phyloP scores from a whole-genome alignment of 1,140 invertebrate species.

The Aleiodes sp. region DNA sequence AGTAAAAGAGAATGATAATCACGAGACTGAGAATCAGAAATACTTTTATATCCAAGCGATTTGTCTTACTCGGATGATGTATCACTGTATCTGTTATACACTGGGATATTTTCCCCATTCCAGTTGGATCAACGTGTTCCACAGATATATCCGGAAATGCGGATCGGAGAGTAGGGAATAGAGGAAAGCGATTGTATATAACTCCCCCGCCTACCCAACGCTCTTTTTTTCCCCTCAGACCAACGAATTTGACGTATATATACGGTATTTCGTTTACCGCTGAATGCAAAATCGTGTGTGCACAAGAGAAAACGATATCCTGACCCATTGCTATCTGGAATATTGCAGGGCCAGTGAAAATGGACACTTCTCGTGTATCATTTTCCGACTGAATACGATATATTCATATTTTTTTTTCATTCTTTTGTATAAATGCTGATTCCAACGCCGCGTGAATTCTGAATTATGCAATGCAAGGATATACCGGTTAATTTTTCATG shows the following conservation, averaged over 20 bases:
- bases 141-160: neutral
- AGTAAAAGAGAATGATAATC: too few relatives aligned
- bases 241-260: neutral
- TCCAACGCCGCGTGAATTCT: too few relatives aligned
- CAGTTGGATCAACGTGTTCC: neutral
- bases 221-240: neutral
- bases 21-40: too few relatives aligned
- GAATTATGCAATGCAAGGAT: too few relatives aligned
- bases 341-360: slow-evolving; percentile 20
- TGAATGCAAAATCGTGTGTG: slow-evolving; percentile 6
- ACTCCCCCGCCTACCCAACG: too few relatives aligned
- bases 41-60: too few relatives aligned
- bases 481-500: too few relatives aligned
- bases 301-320: slow-evolving; percentile 9
- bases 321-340: slow-evolving; percentile 6
- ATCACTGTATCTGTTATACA: neutral
- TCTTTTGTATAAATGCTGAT: too few relatives aligned
- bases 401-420: too few relatives aligned
- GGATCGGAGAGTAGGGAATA: too few relatives aligned
- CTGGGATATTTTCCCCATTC: neutral
- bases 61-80: too few relatives aligned
- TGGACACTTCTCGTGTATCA: slow-evolving; percentile 25
- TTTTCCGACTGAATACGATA: too few relatives aligned
- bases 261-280: neutral
- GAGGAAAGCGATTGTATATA: neutral